Conservation (phyloP, 2,888 invertebrate genomes). For the Macrophya annulata region DNA sequence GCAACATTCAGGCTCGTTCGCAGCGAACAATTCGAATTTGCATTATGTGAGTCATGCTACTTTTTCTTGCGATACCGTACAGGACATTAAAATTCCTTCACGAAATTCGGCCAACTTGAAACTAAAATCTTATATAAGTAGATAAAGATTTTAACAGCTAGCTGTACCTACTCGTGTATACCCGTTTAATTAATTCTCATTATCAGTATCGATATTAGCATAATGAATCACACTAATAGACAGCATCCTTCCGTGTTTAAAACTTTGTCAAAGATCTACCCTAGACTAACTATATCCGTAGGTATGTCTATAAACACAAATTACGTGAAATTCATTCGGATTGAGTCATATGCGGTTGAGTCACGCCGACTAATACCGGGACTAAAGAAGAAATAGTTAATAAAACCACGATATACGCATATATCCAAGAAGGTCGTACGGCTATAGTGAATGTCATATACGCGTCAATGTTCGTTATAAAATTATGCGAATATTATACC, state of each 20-base stretch:
- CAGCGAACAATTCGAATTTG: neutral
- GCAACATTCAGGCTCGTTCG: neutral
- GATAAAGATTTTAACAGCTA: neutral
- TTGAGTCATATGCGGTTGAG: constrained; percentile 39
- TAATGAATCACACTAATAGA: neutral
- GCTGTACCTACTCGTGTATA: neutral
- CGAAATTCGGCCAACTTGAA: neutral
- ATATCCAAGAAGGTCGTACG: neutral
- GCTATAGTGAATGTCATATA: neutral
- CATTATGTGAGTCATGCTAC: neutral
- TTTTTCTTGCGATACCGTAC: neutral
- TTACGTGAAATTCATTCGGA: constrained; percentile 32
- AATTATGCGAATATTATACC: neutral
- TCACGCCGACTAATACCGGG: constrained; percentile 38
- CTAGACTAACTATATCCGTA: neutral
- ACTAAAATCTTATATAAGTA: neutral
- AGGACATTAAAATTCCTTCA: constrained; percentile 9
- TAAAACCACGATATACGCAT: constrained; percentile 35
- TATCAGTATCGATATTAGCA: neutral
- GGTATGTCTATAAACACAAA: neutral
- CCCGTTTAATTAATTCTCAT: neutral
- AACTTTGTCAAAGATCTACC: neutral
- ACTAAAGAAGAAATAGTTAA: constrained; percentile 39
- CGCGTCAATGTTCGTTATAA: constrained; percentile 3
- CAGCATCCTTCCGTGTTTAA: constrained; percentile 33